A percentile compares a stretch with the other conserved stretches of the same genome.
phyloP scores from a whole-genome alignment of 2,113 vertebrate genomes.

The Lynx canadensis region DNA sequence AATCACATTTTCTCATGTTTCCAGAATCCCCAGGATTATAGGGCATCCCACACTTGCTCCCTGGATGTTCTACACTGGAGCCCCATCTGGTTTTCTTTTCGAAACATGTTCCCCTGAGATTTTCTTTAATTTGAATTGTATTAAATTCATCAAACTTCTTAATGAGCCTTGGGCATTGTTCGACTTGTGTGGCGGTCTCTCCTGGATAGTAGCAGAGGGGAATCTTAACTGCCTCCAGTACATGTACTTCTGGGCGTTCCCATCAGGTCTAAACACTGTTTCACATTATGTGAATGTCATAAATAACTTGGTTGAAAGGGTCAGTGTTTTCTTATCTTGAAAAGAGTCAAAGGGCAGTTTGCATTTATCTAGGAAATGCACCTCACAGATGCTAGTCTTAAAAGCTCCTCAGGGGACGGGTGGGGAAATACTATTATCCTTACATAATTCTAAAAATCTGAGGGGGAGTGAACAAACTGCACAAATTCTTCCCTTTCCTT shows the following conservation, averaged over 20 bases:
- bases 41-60: constrained; percentile 62
- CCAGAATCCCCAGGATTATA: constrained; percentile 60
- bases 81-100: constrained; percentile 76
- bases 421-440: constrained; percentile 80
- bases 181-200: constrained; percentile 69
- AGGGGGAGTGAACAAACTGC: constrained; percentile 12
- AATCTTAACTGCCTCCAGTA: constrained; percentile 12
- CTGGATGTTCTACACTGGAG: constrained; percentile 28
- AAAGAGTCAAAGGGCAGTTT: constrained; percentile 80
- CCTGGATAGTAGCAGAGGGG: constrained; percentile 52
- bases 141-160: constrained; percentile 78
- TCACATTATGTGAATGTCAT: constrained; percentile 77
- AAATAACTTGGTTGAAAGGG: constrained; percentile 80
- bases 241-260: constrained; percentile 40
- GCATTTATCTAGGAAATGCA: constrained; percentile 83
- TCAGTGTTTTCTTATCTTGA: constrained; percentile 82
- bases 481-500: constrained; percentile 76
- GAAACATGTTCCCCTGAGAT: constrained; percentile 63
- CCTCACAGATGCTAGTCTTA: constrained; percentile 82
- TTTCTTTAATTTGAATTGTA: constrained; percentile 70
- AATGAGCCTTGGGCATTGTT: constrained; percentile 74
- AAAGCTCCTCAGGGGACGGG: constrained; percentile 79
- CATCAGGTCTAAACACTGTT: constrained; percentile 61
- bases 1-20: constrained; percentile 67
- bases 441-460: constrained; percentile 76